Evolutionary conservation across 1,140 invertebrate species (phyloP).

Genomic region (Drosophila sp.): DNA sequence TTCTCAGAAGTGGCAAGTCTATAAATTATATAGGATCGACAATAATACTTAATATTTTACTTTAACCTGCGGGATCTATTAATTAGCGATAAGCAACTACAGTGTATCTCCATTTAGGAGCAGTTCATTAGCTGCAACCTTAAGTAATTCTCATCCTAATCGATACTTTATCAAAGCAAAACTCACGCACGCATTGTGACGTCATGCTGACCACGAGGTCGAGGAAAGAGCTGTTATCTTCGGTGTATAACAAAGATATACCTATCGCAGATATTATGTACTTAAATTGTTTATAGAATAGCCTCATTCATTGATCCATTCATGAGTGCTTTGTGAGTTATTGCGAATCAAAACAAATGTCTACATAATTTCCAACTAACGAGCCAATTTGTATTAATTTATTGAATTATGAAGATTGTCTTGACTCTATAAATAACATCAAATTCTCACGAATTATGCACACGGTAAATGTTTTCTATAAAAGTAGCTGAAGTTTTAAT

Average conservation of each 20-base stretch:
- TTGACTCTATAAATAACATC: constrained; percentile 40
- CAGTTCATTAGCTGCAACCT: neutral
- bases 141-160: neutral
- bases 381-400: constrained; percentile 59
- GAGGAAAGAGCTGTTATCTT: neutral
- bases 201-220: constrained; percentile 17
- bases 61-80: constrained; percentile 27
- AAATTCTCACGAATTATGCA: constrained; percentile 44
- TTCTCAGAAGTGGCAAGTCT: constrained; percentile 18
- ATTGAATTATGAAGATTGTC: constrained; percentile 57
- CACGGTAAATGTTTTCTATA: constrained; percentile 27
- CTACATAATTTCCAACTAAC: constrained; percentile 66
- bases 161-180: too few species aligned
- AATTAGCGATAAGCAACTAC: constrained; percentile 1
- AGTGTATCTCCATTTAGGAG: neutral
- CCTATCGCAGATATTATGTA: neutral
- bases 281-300: constrained; percentile 32
- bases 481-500: neutral
- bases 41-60: too few species aligned
- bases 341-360: constrained; percentile 67
- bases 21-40: constrained; percentile 1
- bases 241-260: neutral
- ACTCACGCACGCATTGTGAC: constrained; percentile 2
- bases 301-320: constrained; percentile 41
- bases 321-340: constrained; percentile 50